phyloP scores from a whole-genome alignment of 1,140 invertebrate species.

The Drosophila yakuba region DNA sequence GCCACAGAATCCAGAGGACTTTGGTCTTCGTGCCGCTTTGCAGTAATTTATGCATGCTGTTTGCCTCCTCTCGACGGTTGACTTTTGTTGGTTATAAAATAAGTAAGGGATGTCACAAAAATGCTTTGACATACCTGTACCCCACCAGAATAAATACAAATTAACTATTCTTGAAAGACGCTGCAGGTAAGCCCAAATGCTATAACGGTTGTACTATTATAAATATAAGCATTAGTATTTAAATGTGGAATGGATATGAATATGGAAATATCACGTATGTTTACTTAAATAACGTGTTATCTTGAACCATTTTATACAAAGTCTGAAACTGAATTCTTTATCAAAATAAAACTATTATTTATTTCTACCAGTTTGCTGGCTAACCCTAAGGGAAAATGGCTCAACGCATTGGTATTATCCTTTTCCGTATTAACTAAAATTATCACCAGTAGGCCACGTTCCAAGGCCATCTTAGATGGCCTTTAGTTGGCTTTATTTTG shows the following conservation, averaged over 20 bases:
- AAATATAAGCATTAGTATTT: too few species aligned
- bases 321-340: too few species aligned
- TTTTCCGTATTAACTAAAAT: conserved; percentile 28
- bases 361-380: not conserved
- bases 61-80: conserved; percentile 73
- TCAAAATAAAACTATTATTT: too few species aligned
- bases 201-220: too few species aligned
- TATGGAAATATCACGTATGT: too few species aligned
- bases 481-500: conserved; percentile 8
- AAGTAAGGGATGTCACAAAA: conserved; percentile 76
- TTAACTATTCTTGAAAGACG: not conserved
- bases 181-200: not conserved
- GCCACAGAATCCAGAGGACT: conserved; percentile 36
- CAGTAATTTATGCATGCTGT: conserved; percentile 80
- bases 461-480: conserved; percentile 22
- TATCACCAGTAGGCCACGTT: conserved; percentile 32
- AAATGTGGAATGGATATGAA: too few species aligned
- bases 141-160: conserved; percentile 3
- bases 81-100: conserved; percentile 71
- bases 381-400: not conserved
- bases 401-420: conserved; percentile 3
- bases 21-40: conserved; percentile 59
- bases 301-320: too few species aligned
- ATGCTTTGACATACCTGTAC: conserved; percentile 71
- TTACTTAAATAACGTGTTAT: too few species aligned